phyloP scores from a whole-genome alignment of 2,888 invertebrate species.

The Eutolmus rufibarbis region DNA sequence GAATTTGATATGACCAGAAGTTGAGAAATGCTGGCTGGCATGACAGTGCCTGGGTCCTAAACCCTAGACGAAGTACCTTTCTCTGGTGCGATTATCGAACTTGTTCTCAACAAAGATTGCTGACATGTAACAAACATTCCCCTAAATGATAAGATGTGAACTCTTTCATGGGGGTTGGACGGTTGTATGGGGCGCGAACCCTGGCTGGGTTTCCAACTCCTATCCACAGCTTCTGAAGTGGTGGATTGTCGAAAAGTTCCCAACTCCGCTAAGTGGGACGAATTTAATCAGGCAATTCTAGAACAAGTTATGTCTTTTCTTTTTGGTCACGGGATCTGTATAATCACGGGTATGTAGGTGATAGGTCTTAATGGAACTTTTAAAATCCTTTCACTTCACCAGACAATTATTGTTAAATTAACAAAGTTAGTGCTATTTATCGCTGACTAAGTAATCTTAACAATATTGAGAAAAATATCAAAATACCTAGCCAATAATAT shows the following conservation, averaged over 20 bases:
- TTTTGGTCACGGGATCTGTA: background rate
- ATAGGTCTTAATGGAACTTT: background rate
- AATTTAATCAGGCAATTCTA: background rate
- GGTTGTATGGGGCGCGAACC: background rate
- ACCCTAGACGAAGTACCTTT: background rate
- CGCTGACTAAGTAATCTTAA: too few relatives aligned
- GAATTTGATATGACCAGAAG: constrained; percentile 24
- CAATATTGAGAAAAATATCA: too few relatives aligned
- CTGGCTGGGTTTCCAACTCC: background rate
- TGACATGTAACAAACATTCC: constrained; percentile 3
- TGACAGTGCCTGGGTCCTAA: background rate
- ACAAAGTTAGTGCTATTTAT: too few relatives aligned
- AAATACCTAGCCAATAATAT: too few relatives aligned
- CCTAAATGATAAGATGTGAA: background rate
- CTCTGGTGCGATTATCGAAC: background rate
- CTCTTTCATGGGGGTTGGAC: background rate
- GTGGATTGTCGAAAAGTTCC: background rate
- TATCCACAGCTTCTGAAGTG: background rate
- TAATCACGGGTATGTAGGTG: background rate
- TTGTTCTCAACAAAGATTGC: constrained; percentile 13
- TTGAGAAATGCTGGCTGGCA: background rate
- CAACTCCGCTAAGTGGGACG: background rate
- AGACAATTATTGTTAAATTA: too few relatives aligned
- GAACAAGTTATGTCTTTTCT: background rate
- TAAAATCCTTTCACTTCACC: background rate